Evolutionary conservation across 2,888 invertebrate species (phyloP), one percentile per base, ranked within the genome.

Genomic region (Phragmatobia fuliginosa): DNA sequence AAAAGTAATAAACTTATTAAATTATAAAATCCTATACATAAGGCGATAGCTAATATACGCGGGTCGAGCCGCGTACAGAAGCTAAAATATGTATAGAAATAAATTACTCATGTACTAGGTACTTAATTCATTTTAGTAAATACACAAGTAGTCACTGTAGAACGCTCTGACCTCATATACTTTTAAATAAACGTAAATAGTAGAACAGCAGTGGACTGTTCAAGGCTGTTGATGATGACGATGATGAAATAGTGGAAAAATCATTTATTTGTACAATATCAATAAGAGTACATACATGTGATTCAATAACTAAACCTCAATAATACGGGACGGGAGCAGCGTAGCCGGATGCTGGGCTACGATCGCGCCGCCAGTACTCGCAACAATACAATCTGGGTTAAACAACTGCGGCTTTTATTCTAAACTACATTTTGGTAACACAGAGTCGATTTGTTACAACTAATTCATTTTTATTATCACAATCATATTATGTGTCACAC

Each of bases 311-410:
- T 69, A 72, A 71, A 73, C 74, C 70, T 65, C 70, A 74, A 73
- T 67, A 74, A 82, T 80, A 74, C 82, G 70, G 80, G 75, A 75
- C 79, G 77, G 74, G 77, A 77, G 74, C 66, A 81, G 70, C 75
- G 74, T 71, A 32, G 80, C 80, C 85, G 85, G 85, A 88, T 82
- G 80, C 52, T 25, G 25, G 25, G 52, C 52, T 81, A 72, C 77
- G 77, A n/a, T 80, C 80, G 76, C 72, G 73, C 71, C 76, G 72
- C 73, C 78, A 80, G 79, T 79, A 79, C 74, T 82, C 73, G 25
- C 28, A 56, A 56, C 52, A 67, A 64, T 58, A 58, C 63, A 59
- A 68, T 25, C 64, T 66, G 60, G 59, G 60, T 41, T 66, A 41
- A 18, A 32, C 56, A 41, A 58, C 11, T 41, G 28, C 28, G 0